phyloP scores from a whole-genome alignment of 1,140 invertebrate genomes.

The Watersipora subatra region DNA sequence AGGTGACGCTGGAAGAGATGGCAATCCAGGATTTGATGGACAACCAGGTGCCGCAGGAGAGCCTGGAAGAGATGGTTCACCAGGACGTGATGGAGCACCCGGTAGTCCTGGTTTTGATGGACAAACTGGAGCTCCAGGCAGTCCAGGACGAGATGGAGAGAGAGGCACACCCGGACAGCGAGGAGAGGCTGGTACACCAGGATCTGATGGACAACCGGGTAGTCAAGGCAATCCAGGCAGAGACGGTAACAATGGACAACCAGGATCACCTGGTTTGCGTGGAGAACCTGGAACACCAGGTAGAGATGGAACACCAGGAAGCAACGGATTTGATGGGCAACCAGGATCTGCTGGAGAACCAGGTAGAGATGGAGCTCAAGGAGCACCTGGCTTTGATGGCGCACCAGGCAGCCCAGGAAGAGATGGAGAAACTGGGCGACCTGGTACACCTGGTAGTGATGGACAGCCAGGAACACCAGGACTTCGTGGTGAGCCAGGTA shows the following conservation, averaged over 20 bases:
- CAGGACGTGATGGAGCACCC: not conserved
- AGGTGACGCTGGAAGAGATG: conserved; percentile 16
- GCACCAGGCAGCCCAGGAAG: conserved; percentile 20
- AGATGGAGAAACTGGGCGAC: conserved; percentile 20
- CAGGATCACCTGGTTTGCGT: not conserved
- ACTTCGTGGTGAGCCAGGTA: conserved; percentile 8
- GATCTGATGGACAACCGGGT: conserved; percentile 2
- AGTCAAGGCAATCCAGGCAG: too few species aligned
- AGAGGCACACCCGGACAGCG: not conserved
- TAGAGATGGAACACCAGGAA: conserved; percentile 10
- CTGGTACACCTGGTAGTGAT: conserved; percentile 18
- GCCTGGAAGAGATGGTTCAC: not conserved
- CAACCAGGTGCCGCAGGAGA: conserved; percentile 1
- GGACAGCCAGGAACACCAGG: conserved; percentile 16
- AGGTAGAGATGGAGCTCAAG: conserved; percentile 16
- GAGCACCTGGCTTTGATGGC: conserved; percentile 19
- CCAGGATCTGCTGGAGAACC: conserved; percentile 16
- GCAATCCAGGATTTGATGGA: conserved; percentile 8
- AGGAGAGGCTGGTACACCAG: not conserved
- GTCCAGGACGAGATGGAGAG: not conserved
- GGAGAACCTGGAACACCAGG: conserved; percentile 11
- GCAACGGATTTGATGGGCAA: conserved; percentile 17
- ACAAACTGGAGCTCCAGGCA: not conserved
- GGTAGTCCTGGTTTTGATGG: not conserved
- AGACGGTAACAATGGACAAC: conserved; percentile 11